Evolutionary conservation across 2,113 vertebrate genomes (phyloP), one percentile per base, ranked within the genome.

Genomic region (Ctenodactylus gundi): DNA sequence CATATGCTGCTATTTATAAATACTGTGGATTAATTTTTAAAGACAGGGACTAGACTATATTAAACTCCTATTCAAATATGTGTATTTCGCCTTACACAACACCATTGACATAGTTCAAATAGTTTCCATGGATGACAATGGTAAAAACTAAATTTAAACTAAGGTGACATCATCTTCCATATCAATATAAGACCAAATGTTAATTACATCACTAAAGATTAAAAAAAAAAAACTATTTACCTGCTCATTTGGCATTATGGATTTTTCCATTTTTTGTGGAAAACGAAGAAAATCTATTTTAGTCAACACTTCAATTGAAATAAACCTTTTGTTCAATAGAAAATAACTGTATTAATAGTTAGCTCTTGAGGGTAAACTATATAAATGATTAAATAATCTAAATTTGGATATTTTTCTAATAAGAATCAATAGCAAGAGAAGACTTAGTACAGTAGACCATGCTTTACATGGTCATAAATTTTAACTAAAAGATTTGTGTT

Each of bases 111-210:
- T 57, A 65, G 14, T 82, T 58, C 18, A 81, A 70, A 25, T 76
- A 41, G 64, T 64, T 94, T 82, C n/a, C 34, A 57, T 44, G 39
- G 41, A 5, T 81, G 21, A 41, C 76, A 64, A 31, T 53, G 67
- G 86, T 34, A 90, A 90, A 83, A 86, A 90, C 15, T 10, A 44
- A 81, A 86, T 68, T 76, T 82, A 23, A 68, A 34, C 34, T 72
- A 73, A 77, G 8, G 62, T 10, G 21, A 34, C 1, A 64, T 5
- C 5, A 75, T 29, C 1, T 53, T 85, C 53, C 51, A 21, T 88
- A 44, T 78, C 41, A n/a, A 44, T 51, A 57, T 17, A 46, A 23
- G 18, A 67, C 13, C 49, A 80, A 72, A 82, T 55, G 39, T 7
- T 88, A 80, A 46, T 67, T 68, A 64, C 7, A 49, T 44, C 41